Percentiles rank a stretch among this genome's conserved stretches.
These are phyloP conservation scores for Caenorhabditis macrosperma DNA, from an alignment of 2,888 invertebrate species.

Conservation along the genomic window DNA sequence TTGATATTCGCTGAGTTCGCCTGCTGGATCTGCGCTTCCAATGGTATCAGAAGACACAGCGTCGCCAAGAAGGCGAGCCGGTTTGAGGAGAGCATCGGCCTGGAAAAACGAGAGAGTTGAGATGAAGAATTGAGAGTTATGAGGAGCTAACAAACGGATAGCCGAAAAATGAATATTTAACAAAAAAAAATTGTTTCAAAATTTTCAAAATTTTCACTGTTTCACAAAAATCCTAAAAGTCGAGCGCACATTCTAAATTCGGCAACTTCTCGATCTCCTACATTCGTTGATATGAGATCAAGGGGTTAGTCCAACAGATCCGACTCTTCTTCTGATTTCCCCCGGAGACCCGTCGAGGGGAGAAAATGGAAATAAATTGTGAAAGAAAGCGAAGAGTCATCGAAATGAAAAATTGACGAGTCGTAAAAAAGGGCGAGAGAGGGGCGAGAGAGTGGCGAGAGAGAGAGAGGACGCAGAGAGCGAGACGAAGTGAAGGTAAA, in stretches of 20 bases:
- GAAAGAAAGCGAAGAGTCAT: conserved; percentile 37
- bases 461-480: conserved; percentile 15
- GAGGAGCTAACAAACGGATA: neutral
- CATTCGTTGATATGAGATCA: neutral
- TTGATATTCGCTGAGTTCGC: conserved; percentile 57
- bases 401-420: conserved; percentile 18
- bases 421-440: conserved; percentile 34
- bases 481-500: conserved; percentile 47
- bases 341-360: too few species aligned
- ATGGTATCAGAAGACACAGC: conserved; percentile 38
- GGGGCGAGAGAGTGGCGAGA: conserved; percentile 21
- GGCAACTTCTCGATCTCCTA: neutral
- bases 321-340: neutral
- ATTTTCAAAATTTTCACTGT: neutral
- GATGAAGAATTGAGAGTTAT: neutral
- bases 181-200: neutral
- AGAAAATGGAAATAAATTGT: conserved; percentile 1
- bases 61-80: conserved; percentile 45
- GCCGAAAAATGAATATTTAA: neutral
- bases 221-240: too few species aligned
- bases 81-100: conserved; percentile 25
- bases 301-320: too few species aligned
- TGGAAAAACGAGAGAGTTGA: neutral
- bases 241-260: neutral
- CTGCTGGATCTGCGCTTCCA: conserved; percentile 58